Evolutionary conservation across 2,797 vertebrate genomes (phyloP), one percentile per base, ranked within the genome.

Genomic region (Nyctalus aviator): DNA sequence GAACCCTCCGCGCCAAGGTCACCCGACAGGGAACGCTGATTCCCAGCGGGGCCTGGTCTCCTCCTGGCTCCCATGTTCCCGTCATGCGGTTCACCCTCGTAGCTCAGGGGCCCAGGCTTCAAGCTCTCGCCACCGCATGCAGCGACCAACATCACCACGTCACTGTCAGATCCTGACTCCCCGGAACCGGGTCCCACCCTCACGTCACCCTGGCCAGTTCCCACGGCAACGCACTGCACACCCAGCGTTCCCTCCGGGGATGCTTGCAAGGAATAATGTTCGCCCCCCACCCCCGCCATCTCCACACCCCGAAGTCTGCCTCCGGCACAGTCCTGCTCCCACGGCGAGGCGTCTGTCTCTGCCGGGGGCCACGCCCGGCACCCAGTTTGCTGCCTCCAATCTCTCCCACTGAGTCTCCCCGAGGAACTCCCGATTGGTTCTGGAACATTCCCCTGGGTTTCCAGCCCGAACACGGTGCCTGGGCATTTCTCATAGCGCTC

Each of bases 1-100:
- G 21, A 41, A 37, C 3, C 14, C 0, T 7, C 8, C 5, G 9
- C 10, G 15, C n/a, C 23, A n/a, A 1, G 30, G 17, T 21, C 21
- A 0, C 25, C 2, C 2, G 13, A 50, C 20, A 76, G 37, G 20
- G 35, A 62, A 14, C 3, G 30, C 23, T 46, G 0, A 7, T 30
- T 53, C 50, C 37, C 53, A 25, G 12, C 17, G 18, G 75, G 25
- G 30, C 44, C 50, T n/a, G 0, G 5, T 30, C 18, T 27, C 32
- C 44, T 23, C 66, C 66, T 50, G 48, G 32, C 25, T 10, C 72
- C n/a, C 15, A 30, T 3, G 32, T 17, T 44, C 35, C 4, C 6
- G 9, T 1, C 23, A 2, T 10, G 11, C 4, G 0, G 3, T 21
- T 44, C 23, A 11, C 3, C 0, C 4, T 12, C 6, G 0, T 7